Percentiles rank a stretch among this genome's conserved stretches.
Conservation (phyloP, 2,797 vertebrate genomes). For the Rhabdophis nuchalis region DNA sequence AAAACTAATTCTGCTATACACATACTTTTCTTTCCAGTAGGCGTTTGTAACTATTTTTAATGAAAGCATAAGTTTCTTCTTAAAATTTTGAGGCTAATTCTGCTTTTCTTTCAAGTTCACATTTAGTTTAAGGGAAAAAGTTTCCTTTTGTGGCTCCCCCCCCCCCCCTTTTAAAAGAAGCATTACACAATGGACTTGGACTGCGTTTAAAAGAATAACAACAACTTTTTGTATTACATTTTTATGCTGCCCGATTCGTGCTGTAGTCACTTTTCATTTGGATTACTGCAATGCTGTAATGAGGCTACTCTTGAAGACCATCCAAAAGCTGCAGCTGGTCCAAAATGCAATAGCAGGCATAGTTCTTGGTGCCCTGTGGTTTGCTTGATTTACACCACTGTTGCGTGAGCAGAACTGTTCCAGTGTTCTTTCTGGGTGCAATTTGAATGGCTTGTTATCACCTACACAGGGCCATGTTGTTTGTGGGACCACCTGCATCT, state of each 20-base stretch:
- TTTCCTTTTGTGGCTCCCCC: not conserved
- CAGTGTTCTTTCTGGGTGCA: not conserved
- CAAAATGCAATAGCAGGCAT: not conserved
- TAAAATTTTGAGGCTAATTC: not conserved
- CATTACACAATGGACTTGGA: not conserved
- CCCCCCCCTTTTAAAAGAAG: not conserved
- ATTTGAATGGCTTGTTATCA: not conserved
- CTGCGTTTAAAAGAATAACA: not conserved
- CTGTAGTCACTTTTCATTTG: not conserved
- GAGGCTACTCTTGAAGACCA: not conserved
- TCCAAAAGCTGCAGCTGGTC: not conserved
- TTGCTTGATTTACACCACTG: not conserved
- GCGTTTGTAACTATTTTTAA: not conserved
- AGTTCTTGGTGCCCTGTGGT: not conserved
- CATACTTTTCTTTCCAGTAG: not conserved
- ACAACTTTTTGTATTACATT: not conserved
- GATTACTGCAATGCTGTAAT: not conserved
- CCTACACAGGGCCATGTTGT: not conserved
- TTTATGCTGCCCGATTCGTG: not conserved
- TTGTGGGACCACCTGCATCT: not conserved
- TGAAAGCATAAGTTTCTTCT: not conserved
- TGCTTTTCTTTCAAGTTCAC: not conserved
- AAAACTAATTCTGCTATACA: not conserved
- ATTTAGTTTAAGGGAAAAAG: not conserved
- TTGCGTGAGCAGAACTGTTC: not conserved